Conservation (phyloP, 2,113 vertebrate species). For the Bucco capensis region DNA sequence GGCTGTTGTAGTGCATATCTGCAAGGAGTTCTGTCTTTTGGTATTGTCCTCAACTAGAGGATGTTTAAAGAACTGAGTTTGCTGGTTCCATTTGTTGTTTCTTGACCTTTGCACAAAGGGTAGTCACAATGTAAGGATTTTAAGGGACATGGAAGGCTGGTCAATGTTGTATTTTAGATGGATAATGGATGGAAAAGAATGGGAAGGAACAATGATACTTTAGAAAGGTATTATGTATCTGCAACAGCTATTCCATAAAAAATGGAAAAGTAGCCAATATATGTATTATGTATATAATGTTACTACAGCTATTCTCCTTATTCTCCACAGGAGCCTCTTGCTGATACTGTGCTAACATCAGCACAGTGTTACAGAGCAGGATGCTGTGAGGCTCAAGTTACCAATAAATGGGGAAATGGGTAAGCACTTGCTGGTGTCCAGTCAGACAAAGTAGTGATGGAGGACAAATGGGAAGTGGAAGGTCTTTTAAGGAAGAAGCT, state of each 20-base stretch:
- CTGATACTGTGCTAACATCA: not conserved
- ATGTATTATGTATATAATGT: not conserved
- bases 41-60: not conserved
- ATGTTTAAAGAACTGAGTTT: not conserved
- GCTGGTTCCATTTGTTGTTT: not conserved
- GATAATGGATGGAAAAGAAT: not conserved
- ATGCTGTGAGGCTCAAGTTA: not conserved
- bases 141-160: not conserved
- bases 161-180: not conserved
- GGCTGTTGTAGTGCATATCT: not conserved
- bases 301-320: not conserved
- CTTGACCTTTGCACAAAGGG: not conserved
- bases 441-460: not conserved
- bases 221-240: not conserved
- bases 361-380: not conserved
- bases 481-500: not conserved
- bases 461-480: not conserved
- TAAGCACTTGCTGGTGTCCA: not conserved
- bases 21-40: not conserved
- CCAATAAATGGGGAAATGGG: not conserved
- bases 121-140: not conserved
- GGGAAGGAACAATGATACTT: not conserved
- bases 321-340: rapidly evolving
- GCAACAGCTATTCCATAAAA: not conserved
- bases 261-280: not conserved